Percentiles rank a stretch among this genome's conserved stretches.
phyloP scores from a whole-genome alignment of 2,888 invertebrate genomes.

The Cheilosia vulpina region DNA sequence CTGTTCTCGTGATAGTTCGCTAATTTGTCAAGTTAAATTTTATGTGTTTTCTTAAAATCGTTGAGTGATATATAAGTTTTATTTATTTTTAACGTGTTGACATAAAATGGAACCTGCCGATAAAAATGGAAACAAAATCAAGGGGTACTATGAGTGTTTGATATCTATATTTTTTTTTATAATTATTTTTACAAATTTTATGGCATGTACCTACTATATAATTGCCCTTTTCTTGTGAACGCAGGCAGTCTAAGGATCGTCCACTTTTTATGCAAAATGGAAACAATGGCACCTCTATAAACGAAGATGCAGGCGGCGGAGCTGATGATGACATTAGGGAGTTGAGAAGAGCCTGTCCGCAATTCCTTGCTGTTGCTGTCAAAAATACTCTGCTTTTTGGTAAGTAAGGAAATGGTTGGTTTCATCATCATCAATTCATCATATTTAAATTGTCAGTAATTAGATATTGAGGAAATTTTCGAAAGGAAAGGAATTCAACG shows the following conservation, averaged over 20 bases:
- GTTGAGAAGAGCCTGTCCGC: constrained; percentile 87
- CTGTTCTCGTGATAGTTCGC: constrained; percentile 40
- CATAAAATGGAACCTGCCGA: constrained; percentile 47
- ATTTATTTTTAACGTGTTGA: constrained; percentile 14
- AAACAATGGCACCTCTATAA: constrained; percentile 73
- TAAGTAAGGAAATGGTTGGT: constrained; percentile 79
- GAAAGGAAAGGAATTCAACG: too few species aligned
- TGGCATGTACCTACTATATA: constrained; percentile 3
- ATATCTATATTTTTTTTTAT: background rate
- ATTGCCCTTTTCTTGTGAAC: constrained; percentile 27
- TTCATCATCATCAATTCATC: too few species aligned
- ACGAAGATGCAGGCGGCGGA: constrained; percentile 53
- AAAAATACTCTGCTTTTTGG: constrained; percentile 91
- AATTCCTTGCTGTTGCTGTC: constrained; percentile 90
- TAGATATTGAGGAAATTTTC: too few species aligned
- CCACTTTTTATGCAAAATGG: constrained; percentile 82
- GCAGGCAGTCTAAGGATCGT: constrained; percentile 80
- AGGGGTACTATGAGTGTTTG: constrained; percentile 38
- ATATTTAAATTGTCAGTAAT: too few species aligned
- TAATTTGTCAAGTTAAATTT: constrained; percentile 35
- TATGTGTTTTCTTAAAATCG: constrained; percentile 22
- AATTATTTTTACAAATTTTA: background rate
- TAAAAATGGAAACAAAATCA: constrained; percentile 48
- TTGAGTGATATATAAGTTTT: constrained; percentile 26
- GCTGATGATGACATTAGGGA: constrained; percentile 80